These are phyloP conservation scores for Lasiurus cinereus DNA, from an alignment of 2,113 vertebrate species.

Conservation along the genomic window DNA sequence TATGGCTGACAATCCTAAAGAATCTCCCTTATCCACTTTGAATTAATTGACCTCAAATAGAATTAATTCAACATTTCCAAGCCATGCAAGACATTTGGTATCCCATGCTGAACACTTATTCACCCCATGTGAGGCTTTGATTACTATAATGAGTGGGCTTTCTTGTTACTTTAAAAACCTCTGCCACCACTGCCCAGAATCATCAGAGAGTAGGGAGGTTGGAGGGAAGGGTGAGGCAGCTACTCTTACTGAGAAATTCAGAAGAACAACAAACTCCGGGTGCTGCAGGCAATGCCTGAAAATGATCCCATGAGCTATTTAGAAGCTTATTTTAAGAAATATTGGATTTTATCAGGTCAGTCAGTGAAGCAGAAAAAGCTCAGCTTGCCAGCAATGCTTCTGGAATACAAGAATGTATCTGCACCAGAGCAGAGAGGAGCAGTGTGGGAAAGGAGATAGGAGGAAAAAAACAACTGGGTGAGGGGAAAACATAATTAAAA, in stretches of 20 bases:
- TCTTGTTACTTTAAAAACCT: conserved; percentile 3
- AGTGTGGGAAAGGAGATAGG: background rate
- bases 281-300: conserved; percentile 22
- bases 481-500: conserved; percentile 49
- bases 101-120: background rate
- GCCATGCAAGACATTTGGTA: background rate
- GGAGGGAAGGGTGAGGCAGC: background rate
- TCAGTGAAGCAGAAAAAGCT: conserved; percentile 68
- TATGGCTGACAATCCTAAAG: background rate
- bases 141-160: background rate
- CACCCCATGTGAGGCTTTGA: background rate
- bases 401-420: conserved; percentile 64
- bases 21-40: background rate
- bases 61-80: background rate
- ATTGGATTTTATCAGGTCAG: conserved; percentile 66
- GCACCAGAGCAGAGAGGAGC: conserved; percentile 7
- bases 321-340: conserved; percentile 72
- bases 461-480: background rate
- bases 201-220: background rate
- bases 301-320: conserved; percentile 67
- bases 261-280: background rate
- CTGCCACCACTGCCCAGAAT: background rate
- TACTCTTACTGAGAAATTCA: conserved; percentile 41
- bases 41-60: conserved; percentile 40
- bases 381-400: conserved; percentile 66